Evolutionary conservation across 2,797 vertebrate genomes (phyloP).

Genomic region (Chrosomus eos): DNA sequence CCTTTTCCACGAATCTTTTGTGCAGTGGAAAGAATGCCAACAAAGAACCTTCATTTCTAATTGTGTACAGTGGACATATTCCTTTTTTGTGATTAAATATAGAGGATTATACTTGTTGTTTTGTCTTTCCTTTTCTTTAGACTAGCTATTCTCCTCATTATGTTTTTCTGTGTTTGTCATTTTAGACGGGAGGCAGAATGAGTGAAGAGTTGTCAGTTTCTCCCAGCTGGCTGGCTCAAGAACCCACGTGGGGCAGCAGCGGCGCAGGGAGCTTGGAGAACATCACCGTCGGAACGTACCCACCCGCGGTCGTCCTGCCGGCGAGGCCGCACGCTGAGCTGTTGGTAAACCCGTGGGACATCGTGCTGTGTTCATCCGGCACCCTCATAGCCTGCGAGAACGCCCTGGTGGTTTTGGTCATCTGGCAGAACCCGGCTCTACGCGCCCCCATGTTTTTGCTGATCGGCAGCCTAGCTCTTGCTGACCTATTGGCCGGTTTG

Average conservation of each 20-base stretch:
- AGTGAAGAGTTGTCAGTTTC: constrained; percentile 90
- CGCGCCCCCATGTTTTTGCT: constrained; percentile 97
- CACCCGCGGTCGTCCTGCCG: constrained; percentile 76
- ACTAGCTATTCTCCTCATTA: neutral
- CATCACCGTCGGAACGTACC: constrained; percentile 79
- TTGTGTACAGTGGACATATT: neutral
- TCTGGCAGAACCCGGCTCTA: constrained; percentile 96
- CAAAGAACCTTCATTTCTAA: neutral
- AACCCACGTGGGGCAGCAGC: constrained; percentile 84
- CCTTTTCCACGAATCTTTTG: neutral
- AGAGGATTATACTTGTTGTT: neutral
- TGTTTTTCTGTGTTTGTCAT: constrained; percentile 48
- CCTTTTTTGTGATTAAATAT: neutral
- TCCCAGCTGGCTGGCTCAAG: constrained; percentile 87
- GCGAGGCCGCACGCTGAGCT: constrained; percentile 77
- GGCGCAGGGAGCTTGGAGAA: constrained; percentile 81
- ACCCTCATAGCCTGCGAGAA: constrained; percentile 98
- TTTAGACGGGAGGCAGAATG: constrained; percentile 89
- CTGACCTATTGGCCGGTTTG: constrained; percentile 94
- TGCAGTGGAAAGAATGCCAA: neutral
- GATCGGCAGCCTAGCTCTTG: constrained; percentile 95
- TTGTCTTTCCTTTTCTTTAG: neutral
- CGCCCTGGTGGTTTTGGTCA: constrained; percentile 96
- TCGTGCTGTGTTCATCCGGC: constrained; percentile 94
- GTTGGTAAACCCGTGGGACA: constrained; percentile 96